phyloP scores from a whole-genome alignment of 2,888 invertebrate genomes.

The Eupithecia tripunctaria region DNA sequence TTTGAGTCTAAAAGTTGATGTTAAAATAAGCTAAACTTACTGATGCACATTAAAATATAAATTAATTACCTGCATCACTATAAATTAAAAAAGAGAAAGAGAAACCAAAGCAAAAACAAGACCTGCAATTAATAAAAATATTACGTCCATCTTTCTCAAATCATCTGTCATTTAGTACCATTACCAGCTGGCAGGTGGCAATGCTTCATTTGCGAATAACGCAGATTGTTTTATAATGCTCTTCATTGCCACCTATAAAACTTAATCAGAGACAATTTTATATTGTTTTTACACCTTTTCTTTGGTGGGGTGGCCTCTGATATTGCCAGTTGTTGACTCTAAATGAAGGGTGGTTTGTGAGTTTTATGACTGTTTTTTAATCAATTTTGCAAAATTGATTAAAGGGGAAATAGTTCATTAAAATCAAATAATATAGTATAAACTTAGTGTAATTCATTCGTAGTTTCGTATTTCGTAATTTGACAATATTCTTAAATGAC shows the following conservation, averaged over 20 bases:
- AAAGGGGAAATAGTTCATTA: too few relatives aligned
- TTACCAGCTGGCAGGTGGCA: not conserved
- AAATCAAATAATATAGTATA: too few relatives aligned
- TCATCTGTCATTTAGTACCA: slow-evolving; percentile 1
- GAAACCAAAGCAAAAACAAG: not conserved
- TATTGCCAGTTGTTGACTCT: not conserved
- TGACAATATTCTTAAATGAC: too few relatives aligned
- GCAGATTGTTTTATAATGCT: slow-evolving; percentile 59
- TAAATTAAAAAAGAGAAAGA: not conserved
- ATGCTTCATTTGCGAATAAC: slow-evolving; percentile 5
- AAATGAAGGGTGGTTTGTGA: not conserved
- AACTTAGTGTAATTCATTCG: too few relatives aligned
- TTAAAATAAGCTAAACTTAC: not conserved
- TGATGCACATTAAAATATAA: not conserved
- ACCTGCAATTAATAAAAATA: not conserved
- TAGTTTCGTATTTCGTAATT: too few relatives aligned
- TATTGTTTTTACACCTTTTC: slow-evolving; percentile 1
- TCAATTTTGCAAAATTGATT: not conserved
- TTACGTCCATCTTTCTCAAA: not conserved
- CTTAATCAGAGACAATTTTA: slow-evolving; percentile 13
- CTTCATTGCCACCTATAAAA: slow-evolving; percentile 43
- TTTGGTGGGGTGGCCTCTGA: not conserved
- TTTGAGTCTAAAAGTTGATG: not conserved
- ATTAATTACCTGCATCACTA: not conserved
- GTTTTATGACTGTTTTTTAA: not conserved